Base-by-base conservation (phyloP, 2,888 invertebrate genomes). In the Drosophila rubida region DNA sequence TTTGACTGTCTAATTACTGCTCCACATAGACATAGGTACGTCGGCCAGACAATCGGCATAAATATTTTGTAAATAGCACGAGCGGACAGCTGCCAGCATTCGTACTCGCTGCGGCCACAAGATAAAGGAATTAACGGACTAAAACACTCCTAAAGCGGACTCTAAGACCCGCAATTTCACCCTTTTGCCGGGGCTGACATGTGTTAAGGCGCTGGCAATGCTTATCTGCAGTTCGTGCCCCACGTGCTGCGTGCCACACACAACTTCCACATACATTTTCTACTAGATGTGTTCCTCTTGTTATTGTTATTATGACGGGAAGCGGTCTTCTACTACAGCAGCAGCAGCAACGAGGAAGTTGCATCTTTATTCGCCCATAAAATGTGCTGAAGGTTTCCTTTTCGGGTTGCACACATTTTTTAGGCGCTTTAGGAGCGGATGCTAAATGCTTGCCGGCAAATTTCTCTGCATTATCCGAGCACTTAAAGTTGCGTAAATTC, bases 1-100 rank as follows among this genome's bases (percentile, higher is more conserved):
- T 82, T 82, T 82, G 86, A 86, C 83, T 86, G 80, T 88, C 88
- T 82, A 82, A 82, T 82, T 82, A 82, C 82, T 57, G 76, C 16
- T 46, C 65, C 57, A 66, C 72, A 72, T 67, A 45, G 1, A 19
- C 3, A 3, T 19, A 16, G 30, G 57, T 19, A 19, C 3, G 19
- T 19, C 16, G 30, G 57, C 59, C 61, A 63, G 80, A 82, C 88
- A 88, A 86, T 88, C 86, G 87, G 83, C 88, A 88, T 82, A 86
- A 82, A 82, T 82, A 82, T 82, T 82, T 82, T 60, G 88, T 88
- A 82, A 82, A 88, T 86, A 82, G 62, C 41, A 55, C n/a, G 13
- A 23, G 9, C 16, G 46, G 60, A 44, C 87, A 81, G 71, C 75
- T 81, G 80, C 37, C 82, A 67, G 16, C 71, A 74, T 74, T 62